phyloP scores from a whole-genome alignment of 2,888 invertebrate genomes.

The Alviniconcha strummeri region DNA sequence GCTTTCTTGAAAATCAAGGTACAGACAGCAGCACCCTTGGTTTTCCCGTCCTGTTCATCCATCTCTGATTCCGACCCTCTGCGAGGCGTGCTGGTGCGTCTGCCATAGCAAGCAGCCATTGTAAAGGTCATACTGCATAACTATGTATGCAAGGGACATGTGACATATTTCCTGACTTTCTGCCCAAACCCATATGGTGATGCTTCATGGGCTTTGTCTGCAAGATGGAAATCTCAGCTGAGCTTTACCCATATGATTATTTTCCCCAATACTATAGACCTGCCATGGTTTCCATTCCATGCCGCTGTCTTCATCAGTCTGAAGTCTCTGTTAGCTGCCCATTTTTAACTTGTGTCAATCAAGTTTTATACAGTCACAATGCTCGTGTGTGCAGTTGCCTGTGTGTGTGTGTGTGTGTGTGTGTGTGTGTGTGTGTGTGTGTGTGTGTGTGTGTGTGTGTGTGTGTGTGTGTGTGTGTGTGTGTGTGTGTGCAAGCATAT shows the following conservation, averaged over 20 bases:
- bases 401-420: neutral
- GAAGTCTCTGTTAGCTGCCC: no score
- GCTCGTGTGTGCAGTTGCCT: neutral
- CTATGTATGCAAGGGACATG: neutral
- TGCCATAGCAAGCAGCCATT: conserved; percentile 35
- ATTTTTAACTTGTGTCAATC: no score
- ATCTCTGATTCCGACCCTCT: conserved; percentile 39
- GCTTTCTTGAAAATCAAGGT: conserved; percentile 58
- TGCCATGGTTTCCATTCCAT: no score
- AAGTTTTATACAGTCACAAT: no score
- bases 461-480: neutral
- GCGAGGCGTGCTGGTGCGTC: conserved; percentile 61
- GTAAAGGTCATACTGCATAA: no score
- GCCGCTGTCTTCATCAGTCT: no score
- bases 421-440: neutral
- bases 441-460: neutral
- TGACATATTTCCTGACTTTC: no score
- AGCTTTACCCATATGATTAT: no score
- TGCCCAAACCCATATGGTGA: neutral
- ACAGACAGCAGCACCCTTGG: conserved; percentile 50
- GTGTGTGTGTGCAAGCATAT: neutral
- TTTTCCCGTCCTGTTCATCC: conserved; percentile 50
- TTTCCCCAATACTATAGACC: no score
- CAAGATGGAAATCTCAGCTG: no score
- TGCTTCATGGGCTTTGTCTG: no score